Conservation (phyloP, 2,888 invertebrate species). For the Polylopha cassiicola region DNA sequence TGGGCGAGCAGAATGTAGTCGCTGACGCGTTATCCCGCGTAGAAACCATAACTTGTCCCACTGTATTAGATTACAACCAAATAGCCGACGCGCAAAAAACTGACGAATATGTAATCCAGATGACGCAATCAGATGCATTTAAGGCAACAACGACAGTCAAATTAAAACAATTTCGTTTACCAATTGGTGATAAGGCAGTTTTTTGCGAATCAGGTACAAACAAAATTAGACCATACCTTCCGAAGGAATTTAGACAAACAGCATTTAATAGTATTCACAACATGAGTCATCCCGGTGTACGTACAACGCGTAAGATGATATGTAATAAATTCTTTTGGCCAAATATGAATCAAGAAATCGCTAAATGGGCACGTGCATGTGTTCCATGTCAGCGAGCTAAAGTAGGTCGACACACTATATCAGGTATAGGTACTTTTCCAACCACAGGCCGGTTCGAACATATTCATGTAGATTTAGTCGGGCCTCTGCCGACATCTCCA, state of each 20-base stretch:
- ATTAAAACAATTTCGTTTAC: neutral
- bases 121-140: neutral
- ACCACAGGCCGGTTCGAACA: constrained; percentile 22
- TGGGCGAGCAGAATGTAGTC: constrained; percentile 1
- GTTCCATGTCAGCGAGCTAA: constrained; percentile 19
- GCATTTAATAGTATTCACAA: constrained; percentile 12
- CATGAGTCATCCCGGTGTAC: constrained; percentile 7
- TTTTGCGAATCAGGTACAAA: neutral
- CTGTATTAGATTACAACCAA: constrained; percentile 6
- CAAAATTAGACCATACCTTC: constrained; percentile 7
- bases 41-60: constrained; percentile 11
- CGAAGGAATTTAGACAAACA: neutral
- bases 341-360: constrained; percentile 20
- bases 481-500: constrained; percentile 19
- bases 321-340: constrained; percentile 7
- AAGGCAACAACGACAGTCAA: neutral
- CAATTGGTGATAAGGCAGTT: neutral
- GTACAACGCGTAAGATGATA: constrained; percentile 9
- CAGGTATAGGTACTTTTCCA: constrained; percentile 6
- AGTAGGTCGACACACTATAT: constrained; percentile 19
- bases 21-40: constrained; percentile 8
- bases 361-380: constrained; percentile 15
- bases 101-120: constrained; percentile 1
- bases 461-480: constrained; percentile 27
- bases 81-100: constrained; percentile 5